A percentile compares a stretch with the other conserved stretches of the same genome.
These are phyloP conservation scores for Ectemnius cavifrons DNA, from an alignment of 2,888 invertebrate species.

Conservation along the genomic window DNA sequence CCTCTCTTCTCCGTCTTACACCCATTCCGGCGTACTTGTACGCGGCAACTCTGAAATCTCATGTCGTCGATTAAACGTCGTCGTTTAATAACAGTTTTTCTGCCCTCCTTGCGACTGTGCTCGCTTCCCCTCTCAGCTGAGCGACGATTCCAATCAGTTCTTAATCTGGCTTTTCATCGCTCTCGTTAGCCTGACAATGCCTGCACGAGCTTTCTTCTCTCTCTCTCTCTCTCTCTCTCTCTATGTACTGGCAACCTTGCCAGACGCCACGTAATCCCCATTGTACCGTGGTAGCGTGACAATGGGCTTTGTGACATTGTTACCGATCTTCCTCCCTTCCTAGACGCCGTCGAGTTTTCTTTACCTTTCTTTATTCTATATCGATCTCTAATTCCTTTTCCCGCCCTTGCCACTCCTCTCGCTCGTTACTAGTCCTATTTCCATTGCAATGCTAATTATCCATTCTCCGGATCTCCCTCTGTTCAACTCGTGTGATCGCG, in stretches of 20 bases:
- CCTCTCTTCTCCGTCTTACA: neutral
- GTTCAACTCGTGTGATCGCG: no score
- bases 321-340: no score
- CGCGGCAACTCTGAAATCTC: neutral
- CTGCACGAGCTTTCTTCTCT: neutral
- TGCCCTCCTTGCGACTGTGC: neutral
- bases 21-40: neutral
- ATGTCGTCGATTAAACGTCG: neutral
- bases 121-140: neutral
- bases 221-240: neutral
- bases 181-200: neutral
- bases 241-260: neutral
- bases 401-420: no score
- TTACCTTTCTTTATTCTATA: no score
- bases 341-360: no score
- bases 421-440: no score
- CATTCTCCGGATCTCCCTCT: no score
- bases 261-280: constrained; percentile 2
- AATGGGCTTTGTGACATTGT: neutral
- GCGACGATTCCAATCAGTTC: neutral
- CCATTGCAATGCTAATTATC: no score
- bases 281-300: neutral
- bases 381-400: no score
- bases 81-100: constrained; percentile 4
- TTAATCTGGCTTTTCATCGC: constrained; percentile 9